Percentiles rank a stretch among this genome's conserved stretches.
Conservation (phyloP, 53 echinoderm and acorn worm species). For the Echinometra lucunter region DNA sequence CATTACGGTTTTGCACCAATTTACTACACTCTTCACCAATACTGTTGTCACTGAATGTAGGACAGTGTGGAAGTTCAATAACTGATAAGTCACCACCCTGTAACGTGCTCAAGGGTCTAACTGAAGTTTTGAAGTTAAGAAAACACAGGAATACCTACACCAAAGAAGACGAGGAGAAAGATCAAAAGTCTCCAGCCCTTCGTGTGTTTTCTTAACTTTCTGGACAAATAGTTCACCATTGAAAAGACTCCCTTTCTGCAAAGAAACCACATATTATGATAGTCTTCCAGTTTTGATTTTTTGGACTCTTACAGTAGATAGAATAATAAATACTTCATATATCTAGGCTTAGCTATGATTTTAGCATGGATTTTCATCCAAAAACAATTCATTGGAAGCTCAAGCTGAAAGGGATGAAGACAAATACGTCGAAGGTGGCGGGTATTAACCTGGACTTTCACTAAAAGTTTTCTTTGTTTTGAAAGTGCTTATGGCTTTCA, state of each 20-base stretch:
- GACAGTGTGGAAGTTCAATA: slow-evolving; percentile 9
- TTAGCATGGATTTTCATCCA: neutral
- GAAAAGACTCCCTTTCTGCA: slow-evolving; percentile 5
- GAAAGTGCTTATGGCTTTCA: slow-evolving; percentile 41
- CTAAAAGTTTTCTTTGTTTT: slow-evolving; percentile 61
- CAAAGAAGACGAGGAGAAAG: neutral
- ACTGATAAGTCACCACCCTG: slow-evolving; percentile 40
- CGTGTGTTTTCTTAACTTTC: slow-evolving; percentile 53
- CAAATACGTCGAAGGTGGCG: neutral
- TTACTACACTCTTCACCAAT: too few species aligned
- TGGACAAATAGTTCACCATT: slow-evolving; percentile 47
- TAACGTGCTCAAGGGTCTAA: neutral
- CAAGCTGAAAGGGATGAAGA: slow-evolving; percentile 7
- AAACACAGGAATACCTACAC: slow-evolving; percentile 37
- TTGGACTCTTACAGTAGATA: neutral
- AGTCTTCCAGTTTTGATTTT: slow-evolving; percentile 13
- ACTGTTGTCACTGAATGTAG: neutral
- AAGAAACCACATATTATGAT: slow-evolving; percentile 36
- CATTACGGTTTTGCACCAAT: too few species aligned
- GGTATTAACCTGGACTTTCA: slow-evolving; percentile 45
- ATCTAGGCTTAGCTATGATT: slow-evolving; percentile 45
- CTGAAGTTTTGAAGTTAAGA: slow-evolving; percentile 16
- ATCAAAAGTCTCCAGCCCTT: slow-evolving; percentile 52
- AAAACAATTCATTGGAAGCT: neutral
- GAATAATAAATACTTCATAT: slow-evolving; percentile 59